Conservation (phyloP, 2,797 vertebrate genomes). For the Poecilia gillii region DNA sequence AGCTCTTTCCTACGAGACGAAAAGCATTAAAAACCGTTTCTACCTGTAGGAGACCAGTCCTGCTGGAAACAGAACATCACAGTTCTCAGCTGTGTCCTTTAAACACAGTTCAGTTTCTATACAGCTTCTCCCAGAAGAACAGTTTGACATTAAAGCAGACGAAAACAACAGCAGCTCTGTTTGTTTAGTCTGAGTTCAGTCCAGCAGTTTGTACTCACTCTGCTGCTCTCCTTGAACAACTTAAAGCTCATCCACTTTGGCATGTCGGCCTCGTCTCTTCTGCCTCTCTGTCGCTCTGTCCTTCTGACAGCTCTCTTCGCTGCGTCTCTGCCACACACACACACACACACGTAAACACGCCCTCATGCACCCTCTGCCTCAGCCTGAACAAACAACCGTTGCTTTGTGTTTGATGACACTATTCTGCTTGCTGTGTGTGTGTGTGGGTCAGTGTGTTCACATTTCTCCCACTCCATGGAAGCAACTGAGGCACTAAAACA, state of each 20-base stretch:
- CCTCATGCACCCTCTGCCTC: conserved; percentile 7
- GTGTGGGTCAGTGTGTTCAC: conserved; percentile 33
- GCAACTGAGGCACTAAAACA: conserved; percentile 26
- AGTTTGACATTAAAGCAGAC: not conserved
- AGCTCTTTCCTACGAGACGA: not conserved
- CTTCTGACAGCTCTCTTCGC: conserved; percentile 55
- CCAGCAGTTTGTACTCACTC: conserved; percentile 73
- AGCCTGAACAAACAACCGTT: conserved; percentile 56
- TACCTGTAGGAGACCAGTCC: not conserved
- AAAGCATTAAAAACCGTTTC: not conserved
- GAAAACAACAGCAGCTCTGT: not conserved
- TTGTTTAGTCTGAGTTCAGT: not conserved
- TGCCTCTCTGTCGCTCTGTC: conserved; percentile 29
- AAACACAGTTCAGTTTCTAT: not conserved
- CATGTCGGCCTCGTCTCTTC: conserved; percentile 72
- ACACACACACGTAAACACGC: conserved; percentile 30
- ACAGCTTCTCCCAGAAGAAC: not conserved
- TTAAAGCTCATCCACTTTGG: conserved; percentile 87
- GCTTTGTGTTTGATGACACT: conserved; percentile 55
- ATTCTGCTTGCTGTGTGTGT: conserved; percentile 6
- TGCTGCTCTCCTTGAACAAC: conserved; percentile 83
- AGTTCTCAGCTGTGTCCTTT: not conserved
- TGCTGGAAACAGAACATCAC: not conserved
- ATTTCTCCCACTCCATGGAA: conserved; percentile 46
- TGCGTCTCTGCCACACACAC: conserved; percentile 41